These are phyloP conservation scores for Otus scops DNA, from an alignment of 2,797 vertebrate genomes.

Conservation along the genomic window DNA sequence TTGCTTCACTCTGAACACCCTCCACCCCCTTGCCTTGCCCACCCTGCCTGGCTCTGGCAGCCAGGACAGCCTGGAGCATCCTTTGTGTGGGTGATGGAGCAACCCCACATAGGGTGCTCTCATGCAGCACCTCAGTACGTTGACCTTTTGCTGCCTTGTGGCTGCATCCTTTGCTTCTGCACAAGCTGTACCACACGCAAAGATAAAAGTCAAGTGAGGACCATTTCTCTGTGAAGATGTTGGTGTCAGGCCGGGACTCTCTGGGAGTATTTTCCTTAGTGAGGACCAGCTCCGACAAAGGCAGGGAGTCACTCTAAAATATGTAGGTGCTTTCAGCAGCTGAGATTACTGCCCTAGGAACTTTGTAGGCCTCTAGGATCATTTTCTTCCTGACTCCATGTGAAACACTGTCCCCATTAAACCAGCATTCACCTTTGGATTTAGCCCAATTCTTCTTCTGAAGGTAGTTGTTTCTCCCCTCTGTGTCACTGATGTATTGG, in stretches of 20 bases:
- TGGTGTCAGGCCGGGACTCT: neutral
- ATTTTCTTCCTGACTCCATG: neutral
- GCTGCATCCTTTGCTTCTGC: neutral
- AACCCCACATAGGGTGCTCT: neutral
- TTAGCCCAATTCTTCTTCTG: neutral
- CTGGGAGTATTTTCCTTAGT: neutral
- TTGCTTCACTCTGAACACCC: neutral
- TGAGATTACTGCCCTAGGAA: neutral
- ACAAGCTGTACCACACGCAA: fast-evolving
- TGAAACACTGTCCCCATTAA: neutral
- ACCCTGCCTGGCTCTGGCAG: neutral
- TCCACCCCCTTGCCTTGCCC: neutral
- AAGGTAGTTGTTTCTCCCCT: neutral
- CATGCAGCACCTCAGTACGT: neutral
- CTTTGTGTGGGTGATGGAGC: neutral
- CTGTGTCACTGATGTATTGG: neutral
- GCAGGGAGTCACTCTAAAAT: neutral
- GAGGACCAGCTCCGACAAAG: neutral
- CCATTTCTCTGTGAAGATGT: neutral
- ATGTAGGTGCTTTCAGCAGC: neutral
- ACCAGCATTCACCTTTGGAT: neutral
- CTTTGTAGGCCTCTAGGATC: neutral
- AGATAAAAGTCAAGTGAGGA: neutral
- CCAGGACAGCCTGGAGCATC: neutral
- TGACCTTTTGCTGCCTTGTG: neutral